phyloP scores from a whole-genome alignment of 2,113 vertebrate species.

The Zosterops hypoxanthus region DNA sequence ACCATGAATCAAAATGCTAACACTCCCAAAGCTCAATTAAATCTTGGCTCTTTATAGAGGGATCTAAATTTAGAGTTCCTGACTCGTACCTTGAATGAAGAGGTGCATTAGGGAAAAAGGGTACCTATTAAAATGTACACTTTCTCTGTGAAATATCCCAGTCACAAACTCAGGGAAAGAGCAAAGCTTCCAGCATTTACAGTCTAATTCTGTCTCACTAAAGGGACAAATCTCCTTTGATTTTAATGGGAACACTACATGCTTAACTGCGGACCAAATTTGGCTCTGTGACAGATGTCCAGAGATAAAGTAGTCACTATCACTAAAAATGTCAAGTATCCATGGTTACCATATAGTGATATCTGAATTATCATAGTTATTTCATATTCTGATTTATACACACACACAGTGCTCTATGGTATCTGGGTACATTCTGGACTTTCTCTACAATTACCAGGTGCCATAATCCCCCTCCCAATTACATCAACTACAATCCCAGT shows the following conservation, averaged over 20 bases:
- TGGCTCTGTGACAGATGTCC: conserved; percentile 69
- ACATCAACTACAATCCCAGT: not conserved
- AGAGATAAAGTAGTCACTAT: conserved; percentile 53
- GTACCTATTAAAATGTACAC: not conserved
- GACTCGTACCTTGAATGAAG: not conserved
- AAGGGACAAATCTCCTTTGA: conserved; percentile 20
- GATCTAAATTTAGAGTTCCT: not conserved
- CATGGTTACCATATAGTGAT: conserved; percentile 58
- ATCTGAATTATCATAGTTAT: conserved; percentile 38
- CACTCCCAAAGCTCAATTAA: not conserved
- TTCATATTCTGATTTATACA: not conserved
- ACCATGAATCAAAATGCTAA: not conserved
- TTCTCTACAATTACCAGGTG: not conserved
- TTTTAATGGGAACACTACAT: conserved; percentile 43
- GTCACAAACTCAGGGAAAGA: not conserved
- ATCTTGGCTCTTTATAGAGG: not conserved
- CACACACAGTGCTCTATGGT: not conserved
- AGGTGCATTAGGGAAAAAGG: not conserved
- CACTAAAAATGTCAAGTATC: conserved; percentile 66
- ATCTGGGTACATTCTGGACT: not conserved
- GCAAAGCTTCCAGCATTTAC: not conserved
- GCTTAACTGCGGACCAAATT: conserved; percentile 46
- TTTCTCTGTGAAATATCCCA: not conserved
- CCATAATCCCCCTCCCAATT: not conserved
- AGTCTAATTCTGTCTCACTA: not conserved